Evolutionary conservation across 2,888 invertebrate species (phyloP), one percentile per base, ranked within the genome.

Genomic region (Agrenia bidenticulata): DNA sequence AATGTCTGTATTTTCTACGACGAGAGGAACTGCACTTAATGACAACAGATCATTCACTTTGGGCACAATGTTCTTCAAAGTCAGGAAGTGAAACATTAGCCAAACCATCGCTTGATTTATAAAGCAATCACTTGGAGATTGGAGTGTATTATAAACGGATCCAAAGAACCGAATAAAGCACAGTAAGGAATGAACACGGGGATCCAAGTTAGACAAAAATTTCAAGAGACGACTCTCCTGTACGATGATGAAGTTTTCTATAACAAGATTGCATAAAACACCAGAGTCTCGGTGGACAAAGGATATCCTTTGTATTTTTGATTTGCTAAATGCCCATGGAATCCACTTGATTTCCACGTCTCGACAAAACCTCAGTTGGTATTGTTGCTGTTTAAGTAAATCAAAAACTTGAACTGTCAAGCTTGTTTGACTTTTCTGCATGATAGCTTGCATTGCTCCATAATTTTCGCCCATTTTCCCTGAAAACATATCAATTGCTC

Each of bases 151-250:
- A 26, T 67, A 61, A 1, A 64, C 64, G 5, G 61, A 58, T 9
- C 61, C 64, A 57, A 61, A 67, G 23, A 61, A 67, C 0, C 62
- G 57, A 0, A 53, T 32, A 2, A 67, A 42, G 1, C 39, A 57
- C 5, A 67, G 11, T n/a, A 67, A 13, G 1, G 64, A 27, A 26
- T 51, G 15, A 1, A 67, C 51, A 56, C 67, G 42, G 2, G 42
- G 24, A 49, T 67, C 67, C 37, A 67, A 23, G 5, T 64, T 61
- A 19, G 58, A 45, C 15, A 67, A 32, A 24, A 67, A 67, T 51
- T 64, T 64, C 21, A 67, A 57, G 1, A 67, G 39, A 54, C 64
- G 61, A 2, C 64, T 61, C 37, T 67, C 67, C 21, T 67, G 64
- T 7, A 67, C 64, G 1, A 64, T 21, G 9, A 67, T 23, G 42